Conservation (phyloP, 2,113 vertebrate species). For the Tupaia chinensis region DNA sequence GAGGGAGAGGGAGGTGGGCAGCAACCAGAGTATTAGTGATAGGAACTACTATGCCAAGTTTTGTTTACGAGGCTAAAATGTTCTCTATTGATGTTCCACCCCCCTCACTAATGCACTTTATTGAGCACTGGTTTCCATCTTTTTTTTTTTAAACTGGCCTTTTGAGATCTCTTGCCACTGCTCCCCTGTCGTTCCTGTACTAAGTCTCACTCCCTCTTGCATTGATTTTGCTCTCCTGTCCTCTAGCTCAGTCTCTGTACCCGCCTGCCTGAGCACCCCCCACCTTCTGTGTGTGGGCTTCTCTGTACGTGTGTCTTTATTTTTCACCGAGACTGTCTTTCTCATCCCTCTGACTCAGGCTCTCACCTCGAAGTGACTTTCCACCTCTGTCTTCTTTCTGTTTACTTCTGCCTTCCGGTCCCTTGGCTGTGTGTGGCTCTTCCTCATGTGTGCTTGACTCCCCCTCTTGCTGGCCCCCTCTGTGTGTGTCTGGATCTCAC, state of each 20-base stretch:
- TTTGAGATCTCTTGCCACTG: neutral
- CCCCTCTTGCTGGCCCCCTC: slow-evolving; percentile 2
- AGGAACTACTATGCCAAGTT: neutral
- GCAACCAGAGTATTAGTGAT: slow-evolving; percentile 22
- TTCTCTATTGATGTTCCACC: neutral
- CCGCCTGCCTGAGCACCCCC: neutral
- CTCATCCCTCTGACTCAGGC: neutral
- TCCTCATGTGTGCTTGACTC: slow-evolving; percentile 18
- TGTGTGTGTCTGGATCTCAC: neutral
- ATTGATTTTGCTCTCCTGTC: neutral
- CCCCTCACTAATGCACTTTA: neutral
- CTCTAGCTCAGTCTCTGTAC: neutral
- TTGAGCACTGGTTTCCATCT: slow-evolving; percentile 26
- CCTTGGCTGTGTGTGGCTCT: neutral
- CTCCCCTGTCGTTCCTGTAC: neutral
- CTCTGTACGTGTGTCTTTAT: neutral
- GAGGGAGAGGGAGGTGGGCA: neutral
- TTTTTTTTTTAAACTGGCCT: slow-evolving; percentile 12
- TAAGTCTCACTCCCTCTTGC: neutral
- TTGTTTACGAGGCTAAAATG: slow-evolving; percentile 36
- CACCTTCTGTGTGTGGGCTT: neutral
- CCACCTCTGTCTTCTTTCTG: slow-evolving; percentile 35
- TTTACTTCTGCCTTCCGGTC: slow-evolving; percentile 57
- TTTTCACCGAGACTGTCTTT: neutral
- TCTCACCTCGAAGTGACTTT: slow-evolving; percentile 50